Evolutionary conservation across 2,113 vertebrate species (phyloP).

Genomic region (Microtus montanus): DNA sequence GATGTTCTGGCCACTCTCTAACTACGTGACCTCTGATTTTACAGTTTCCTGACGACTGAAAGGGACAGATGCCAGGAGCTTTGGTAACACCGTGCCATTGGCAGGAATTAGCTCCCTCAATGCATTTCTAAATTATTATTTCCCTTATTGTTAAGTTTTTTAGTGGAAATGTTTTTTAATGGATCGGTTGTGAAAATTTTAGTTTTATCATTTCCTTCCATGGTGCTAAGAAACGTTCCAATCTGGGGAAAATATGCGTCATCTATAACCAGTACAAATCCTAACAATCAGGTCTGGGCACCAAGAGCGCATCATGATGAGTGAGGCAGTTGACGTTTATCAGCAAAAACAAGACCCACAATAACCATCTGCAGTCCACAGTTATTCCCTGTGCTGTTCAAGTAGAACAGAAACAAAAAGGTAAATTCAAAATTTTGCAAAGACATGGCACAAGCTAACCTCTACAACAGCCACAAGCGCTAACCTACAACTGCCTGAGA

Average conservation of each 20-base stretch:
- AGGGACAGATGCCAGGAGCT: neutral
- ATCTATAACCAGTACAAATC: neutral
- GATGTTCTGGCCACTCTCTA: neutral
- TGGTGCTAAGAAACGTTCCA: neutral
- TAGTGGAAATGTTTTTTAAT: neutral
- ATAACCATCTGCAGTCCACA: neutral
- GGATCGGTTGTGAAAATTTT: neutral
- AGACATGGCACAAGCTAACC: neutral
- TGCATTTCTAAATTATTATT: constrained; percentile 16
- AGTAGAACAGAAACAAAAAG: neutral
- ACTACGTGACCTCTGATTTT: neutral
- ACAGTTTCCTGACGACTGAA: neutral
- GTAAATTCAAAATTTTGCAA: constrained; percentile 3
- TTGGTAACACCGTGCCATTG: neutral
- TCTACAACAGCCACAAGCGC: neutral
- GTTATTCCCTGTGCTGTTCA: neutral
- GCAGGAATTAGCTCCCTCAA: neutral
- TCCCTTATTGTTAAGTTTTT: constrained; percentile 15
- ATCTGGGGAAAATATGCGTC: neutral
- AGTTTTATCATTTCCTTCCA: neutral
- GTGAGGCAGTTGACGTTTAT: neutral
- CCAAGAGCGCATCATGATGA: neutral
- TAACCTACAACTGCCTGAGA: neutral
- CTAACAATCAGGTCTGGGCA: constrained; percentile 9
- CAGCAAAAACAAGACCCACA: neutral